Percentiles rank a stretch among this genome's conserved stretches.
phyloP scores from a whole-genome alignment of 2,113 vertebrate genomes.

The Numida meleagris region DNA sequence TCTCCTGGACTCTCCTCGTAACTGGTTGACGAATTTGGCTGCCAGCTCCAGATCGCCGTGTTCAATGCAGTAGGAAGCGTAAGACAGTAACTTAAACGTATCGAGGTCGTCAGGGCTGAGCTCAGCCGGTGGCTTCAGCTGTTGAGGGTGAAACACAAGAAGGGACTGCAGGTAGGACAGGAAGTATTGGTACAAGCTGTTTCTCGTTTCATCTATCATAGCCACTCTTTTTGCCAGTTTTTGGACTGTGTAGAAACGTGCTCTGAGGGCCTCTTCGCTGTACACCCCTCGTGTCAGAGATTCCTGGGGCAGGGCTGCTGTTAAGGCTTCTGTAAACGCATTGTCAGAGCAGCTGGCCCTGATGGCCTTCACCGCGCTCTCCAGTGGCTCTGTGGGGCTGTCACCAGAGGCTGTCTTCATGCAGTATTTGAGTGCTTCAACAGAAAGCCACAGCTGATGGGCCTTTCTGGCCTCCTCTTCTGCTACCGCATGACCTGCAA shows the following conservation, averaged over 20 bases:
- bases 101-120: slow-evolving; percentile 85
- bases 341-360: slow-evolving; percentile 81
- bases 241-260: slow-evolving; percentile 86
- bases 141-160: slow-evolving; percentile 85
- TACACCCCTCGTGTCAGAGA: slow-evolving; percentile 90
- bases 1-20: slow-evolving; percentile 89
- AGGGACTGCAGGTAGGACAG: slow-evolving; percentile 94
- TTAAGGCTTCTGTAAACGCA: slow-evolving; percentile 86
- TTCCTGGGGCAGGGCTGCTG: slow-evolving; percentile 83
- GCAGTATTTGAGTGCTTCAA: slow-evolving; percentile 89
- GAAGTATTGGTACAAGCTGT: slow-evolving; percentile 97
- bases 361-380: slow-evolving; percentile 81
- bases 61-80: slow-evolving; percentile 92
- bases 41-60: slow-evolving; percentile 94
- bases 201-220: slow-evolving; percentile 91
- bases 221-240: slow-evolving; percentile 89
- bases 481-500: slow-evolving; percentile 86
- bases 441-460: slow-evolving; percentile 95
- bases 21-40: slow-evolving; percentile 94
- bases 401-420: slow-evolving; percentile 82
- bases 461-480: slow-evolving; percentile 92
- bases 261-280: slow-evolving; percentile 90
- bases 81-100: slow-evolving; percentile 91
- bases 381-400: slow-evolving; percentile 83
- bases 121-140: slow-evolving; percentile 84